Evolutionary conservation across 2,888 invertebrate genomes (phyloP).

Genomic region (Cartodere bifasciata): DNA sequence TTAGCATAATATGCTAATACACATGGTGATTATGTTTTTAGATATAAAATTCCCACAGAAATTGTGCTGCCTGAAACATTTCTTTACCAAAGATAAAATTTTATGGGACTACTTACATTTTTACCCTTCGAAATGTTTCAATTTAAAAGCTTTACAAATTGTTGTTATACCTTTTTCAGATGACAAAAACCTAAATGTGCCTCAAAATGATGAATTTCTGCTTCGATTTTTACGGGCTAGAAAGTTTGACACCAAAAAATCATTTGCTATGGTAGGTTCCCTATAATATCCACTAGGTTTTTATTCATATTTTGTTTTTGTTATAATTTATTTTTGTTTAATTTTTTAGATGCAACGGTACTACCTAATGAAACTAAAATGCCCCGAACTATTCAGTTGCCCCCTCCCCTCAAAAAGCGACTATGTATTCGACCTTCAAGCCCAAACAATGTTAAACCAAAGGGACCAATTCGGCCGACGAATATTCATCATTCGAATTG

Average conservation of each 20-base stretch:
- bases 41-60: no score
- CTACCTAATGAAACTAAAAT: constrained; percentile 35
- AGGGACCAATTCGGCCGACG: constrained; percentile 34
- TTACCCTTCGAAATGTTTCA: no score
- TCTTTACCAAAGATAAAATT: no score
- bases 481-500: constrained; percentile 35
- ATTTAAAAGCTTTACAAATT: no score
- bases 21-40: no score
- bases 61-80: no score
- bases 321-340: constrained; percentile 6
- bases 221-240: constrained; percentile 45
- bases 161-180: constrained; percentile 26
- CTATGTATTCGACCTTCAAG: constrained; percentile 33
- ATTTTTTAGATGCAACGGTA: constrained; percentile 32
- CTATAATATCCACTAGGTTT: no score
- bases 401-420: constrained; percentile 30
- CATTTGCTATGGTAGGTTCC: constrained; percentile 34
- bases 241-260: constrained; percentile 38
- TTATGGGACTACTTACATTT: no score
- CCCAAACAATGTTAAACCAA: constrained; percentile 32
- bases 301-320: not conserved
- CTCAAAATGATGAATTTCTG: constrained; percentile 43
- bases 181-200: constrained; percentile 30
- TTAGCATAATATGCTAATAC: no score
- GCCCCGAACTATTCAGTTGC: constrained; percentile 34